Percentiles rank a stretch among this genome's conserved stretches.
phyloP scores from a whole-genome alignment of 2,797 vertebrate species.

The Microctenopoma lineatum region DNA sequence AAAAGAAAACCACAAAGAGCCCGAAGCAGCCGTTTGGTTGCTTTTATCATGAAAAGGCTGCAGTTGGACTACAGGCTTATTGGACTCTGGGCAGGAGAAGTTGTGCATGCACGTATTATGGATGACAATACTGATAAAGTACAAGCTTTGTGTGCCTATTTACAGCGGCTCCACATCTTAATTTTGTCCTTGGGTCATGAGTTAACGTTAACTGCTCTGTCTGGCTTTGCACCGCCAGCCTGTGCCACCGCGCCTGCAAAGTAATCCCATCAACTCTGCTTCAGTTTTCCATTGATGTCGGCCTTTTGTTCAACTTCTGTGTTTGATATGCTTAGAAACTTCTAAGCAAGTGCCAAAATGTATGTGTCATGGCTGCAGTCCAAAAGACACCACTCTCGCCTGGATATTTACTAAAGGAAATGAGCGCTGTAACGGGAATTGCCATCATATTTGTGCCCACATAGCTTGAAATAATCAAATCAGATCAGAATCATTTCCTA shows the following conservation, averaged over 20 bases:
- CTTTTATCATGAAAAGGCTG: constrained; percentile 48
- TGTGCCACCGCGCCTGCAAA: constrained; percentile 18
- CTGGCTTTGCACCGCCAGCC: not conserved
- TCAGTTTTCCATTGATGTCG: constrained; percentile 16
- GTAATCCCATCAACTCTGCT: constrained; percentile 36
- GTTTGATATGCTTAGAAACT: constrained; percentile 2
- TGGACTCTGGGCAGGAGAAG: constrained; percentile 4
- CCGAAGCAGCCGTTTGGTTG: constrained; percentile 19
- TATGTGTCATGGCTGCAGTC: constrained; percentile 7
- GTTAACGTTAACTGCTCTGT: not conserved
- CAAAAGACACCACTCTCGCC: not conserved
- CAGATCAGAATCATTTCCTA: constrained; percentile 19
- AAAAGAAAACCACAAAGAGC: constrained; percentile 38
- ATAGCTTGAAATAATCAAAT: constrained; percentile 23
- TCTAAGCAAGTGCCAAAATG: constrained; percentile 1
- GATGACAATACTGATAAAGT: constrained; percentile 17
- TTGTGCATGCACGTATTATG: constrained; percentile 12
- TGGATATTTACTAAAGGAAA: not conserved
- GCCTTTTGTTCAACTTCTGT: constrained; percentile 5
- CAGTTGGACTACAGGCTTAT: constrained; percentile 28
- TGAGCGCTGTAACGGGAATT: not conserved
- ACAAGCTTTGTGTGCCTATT: not conserved
- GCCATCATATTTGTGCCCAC: not conserved
- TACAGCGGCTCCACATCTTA: not conserved
- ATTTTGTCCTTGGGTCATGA: not conserved